Percentiles rank a stretch among this genome's conserved stretches.
Evolutionary conservation across 1,140 invertebrate genomes (phyloP).

Genomic region (Plodia interpunctella): DNA sequence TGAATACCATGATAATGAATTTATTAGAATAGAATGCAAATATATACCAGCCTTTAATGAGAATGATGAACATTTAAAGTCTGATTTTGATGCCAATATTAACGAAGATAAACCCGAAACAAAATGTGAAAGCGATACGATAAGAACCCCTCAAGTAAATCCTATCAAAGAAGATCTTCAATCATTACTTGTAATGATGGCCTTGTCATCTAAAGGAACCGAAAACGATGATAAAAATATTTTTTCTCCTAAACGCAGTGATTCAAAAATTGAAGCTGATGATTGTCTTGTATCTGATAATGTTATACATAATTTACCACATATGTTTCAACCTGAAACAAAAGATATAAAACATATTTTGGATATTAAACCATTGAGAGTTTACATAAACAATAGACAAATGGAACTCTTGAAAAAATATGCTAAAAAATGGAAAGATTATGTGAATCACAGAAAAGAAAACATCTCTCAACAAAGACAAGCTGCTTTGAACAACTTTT

Average conservation of each 20-base stretch:
- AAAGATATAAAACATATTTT: conserved; percentile 28
- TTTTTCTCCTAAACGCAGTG: neutral
- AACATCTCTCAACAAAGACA: conserved; percentile 35
- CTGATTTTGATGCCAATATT: neutral
- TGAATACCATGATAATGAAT: neutral
- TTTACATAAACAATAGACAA: conserved; percentile 29
- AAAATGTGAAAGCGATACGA: neutral
- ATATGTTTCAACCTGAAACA: conserved; percentile 11
- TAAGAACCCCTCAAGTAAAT: neutral
- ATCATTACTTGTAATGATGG: conserved; percentile 56
- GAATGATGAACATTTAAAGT: no score
- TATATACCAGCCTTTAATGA: neutral
- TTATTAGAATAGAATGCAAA: conserved; percentile 8
- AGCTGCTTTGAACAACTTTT: conserved; percentile 51
- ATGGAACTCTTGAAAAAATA: conserved; percentile 35
- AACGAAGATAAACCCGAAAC: neutral
- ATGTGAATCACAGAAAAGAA: conserved; percentile 28
- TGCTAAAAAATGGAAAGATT: conserved; percentile 23
- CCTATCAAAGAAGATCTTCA: conserved; percentile 39
- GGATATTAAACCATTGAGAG: conserved; percentile 33
- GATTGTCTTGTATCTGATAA: neutral
- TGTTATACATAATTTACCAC: conserved; percentile 12
- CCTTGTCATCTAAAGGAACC: conserved; percentile 36
- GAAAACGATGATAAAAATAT: conserved; percentile 19
- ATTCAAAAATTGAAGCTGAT: conserved; percentile 13